Evolutionary conservation across 2,113 vertebrate species (phyloP), one percentile per base, ranked within the genome.

Genomic region (Anoplopoma fimbria): DNA sequence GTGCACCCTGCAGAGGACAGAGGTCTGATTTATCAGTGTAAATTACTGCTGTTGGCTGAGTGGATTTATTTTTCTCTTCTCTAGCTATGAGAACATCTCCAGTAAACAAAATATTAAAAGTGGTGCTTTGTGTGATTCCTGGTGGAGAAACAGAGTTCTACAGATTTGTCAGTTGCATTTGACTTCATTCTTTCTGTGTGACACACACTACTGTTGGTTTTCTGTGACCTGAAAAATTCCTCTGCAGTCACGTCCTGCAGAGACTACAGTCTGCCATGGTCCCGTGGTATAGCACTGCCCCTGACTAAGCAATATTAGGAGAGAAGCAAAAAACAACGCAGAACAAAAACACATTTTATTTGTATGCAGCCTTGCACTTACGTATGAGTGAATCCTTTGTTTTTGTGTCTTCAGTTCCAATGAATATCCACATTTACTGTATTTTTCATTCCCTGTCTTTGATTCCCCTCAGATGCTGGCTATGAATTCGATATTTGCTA

Each of bases 401-500:
- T 34, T 63, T 23, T 78, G 34, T n/a, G 34, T 31, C 36, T 31
- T 9, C 53, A 15, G n/a, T 51, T n/a, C 19, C 13, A 33, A 29
- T 29, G 4, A 21, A 25, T 2, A 27, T 53, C 63, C 1, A 21
- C 57, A 68, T 27, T 31, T 29, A 19, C 12, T 2, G 3, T 74
- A 1, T 42, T 25, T 63, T 36, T 53, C 31, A 4, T 49, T 3
- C 45, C 2, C 23, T 75, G 6, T 53, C 60, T 83, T 45, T 69
- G 3, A 17, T 76, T 65, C 21, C 0, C 58, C n/a, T 49, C 84
- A 94, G 96, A 97, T 0, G 96, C 96, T 9, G 95, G 96, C 75
- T 95, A 96, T 88, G 95, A 97, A 83, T 98, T 98, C 27, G 97
- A 98, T 82, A 78, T 97, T 69, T 98, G 97, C 94, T 97, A 96